A percentile compares a stretch with the other conserved stretches of the same genome.
Evolutionary conservation across 2,797 vertebrate species (phyloP).

Genomic region (Spondyliosoma cantharus): DNA sequence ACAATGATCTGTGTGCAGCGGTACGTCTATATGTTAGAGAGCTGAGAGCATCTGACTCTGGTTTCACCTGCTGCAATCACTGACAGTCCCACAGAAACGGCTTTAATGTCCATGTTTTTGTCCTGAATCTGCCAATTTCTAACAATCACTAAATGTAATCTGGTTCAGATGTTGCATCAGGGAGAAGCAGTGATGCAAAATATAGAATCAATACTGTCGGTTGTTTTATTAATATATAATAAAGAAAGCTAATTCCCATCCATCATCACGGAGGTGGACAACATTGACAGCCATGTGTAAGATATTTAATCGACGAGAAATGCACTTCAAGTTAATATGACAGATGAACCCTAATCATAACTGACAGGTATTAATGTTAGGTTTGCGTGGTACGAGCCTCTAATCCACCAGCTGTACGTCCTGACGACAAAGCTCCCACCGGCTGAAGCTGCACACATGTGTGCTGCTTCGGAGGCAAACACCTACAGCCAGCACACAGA

Average conservation of each 20-base stretch:
- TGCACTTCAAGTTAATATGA: slow-evolving; percentile 18
- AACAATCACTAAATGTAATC: not conserved
- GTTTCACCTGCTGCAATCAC: not conserved
- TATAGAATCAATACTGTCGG: not conserved
- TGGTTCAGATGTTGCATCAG: slow-evolving; percentile 25
- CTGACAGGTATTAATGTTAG: slow-evolving; percentile 47
- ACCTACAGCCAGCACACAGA: slow-evolving; percentile 29
- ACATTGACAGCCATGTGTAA: slow-evolving; percentile 17
- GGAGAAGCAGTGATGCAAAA: not conserved
- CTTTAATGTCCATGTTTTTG: not conserved
- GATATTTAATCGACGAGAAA: slow-evolving; percentile 24
- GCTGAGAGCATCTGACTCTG: not conserved
- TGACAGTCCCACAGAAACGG: not conserved
- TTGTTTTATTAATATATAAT: not conserved
- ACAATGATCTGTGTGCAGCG: not conserved
- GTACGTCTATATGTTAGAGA: too few species aligned
- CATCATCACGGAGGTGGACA: slow-evolving; percentile 12
- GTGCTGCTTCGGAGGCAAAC: slow-evolving; percentile 23
- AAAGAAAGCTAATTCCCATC: not conserved
- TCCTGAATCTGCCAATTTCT: not conserved
- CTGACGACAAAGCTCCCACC: slow-evolving; percentile 45
- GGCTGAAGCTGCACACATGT: not conserved
- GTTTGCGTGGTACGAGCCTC: slow-evolving; percentile 22
- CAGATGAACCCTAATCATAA: slow-evolving; percentile 35
- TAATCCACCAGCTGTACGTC: slow-evolving; percentile 41